A percentile compares a stretch with the other conserved stretches of the same genome.
These are phyloP conservation scores for Myathropa florea DNA, from an alignment of 2,888 invertebrate genomes.

Conservation along the genomic window DNA sequence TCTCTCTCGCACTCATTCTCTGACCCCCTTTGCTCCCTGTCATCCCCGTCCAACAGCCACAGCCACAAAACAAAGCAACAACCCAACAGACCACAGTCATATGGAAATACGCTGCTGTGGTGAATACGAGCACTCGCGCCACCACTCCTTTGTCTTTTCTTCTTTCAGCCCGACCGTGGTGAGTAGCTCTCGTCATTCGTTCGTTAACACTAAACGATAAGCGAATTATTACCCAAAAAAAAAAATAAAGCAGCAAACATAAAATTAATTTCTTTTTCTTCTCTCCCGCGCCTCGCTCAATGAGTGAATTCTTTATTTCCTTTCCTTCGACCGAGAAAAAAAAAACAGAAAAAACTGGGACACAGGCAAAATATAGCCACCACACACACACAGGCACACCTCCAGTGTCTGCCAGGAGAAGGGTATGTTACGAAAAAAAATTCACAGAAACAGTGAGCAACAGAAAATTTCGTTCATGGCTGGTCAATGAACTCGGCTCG, in stretches of 20 bases:
- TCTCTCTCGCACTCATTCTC: background rate
- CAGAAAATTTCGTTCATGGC: slow-evolving; percentile 78
- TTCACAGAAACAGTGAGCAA: slow-evolving; percentile 41
- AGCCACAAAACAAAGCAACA: slow-evolving; percentile 32
- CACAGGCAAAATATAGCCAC: slow-evolving; percentile 53
- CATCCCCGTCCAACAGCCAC: background rate
- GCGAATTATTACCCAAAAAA: slow-evolving; percentile 55
- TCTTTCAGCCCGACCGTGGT: slow-evolving; percentile 22
- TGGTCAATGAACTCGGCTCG: slow-evolving; percentile 77
- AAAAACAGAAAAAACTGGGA: slow-evolving; percentile 42
- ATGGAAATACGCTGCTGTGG: slow-evolving; percentile 35
- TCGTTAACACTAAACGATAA: slow-evolving; percentile 50
- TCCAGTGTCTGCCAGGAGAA: slow-evolving; percentile 38
- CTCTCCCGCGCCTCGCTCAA: slow-evolving; percentile 22
- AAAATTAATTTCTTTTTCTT: slow-evolving; percentile 34
- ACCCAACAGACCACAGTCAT: slow-evolving; percentile 52
- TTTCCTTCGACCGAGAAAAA: slow-evolving; percentile 33
- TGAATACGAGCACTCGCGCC: slow-evolving; percentile 9
- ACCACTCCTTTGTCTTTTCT: slow-evolving; percentile 37
- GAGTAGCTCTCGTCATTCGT: slow-evolving; percentile 5
- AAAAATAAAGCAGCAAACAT: background rate
- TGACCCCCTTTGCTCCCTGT: background rate
- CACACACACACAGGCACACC: slow-evolving; percentile 34
- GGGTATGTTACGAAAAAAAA: slow-evolving; percentile 64
- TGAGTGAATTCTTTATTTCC: slow-evolving; percentile 41